Evolutionary conservation across 1,140 invertebrate genomes (phyloP).

Genomic region (Ctenoplectra terminalis): DNA sequence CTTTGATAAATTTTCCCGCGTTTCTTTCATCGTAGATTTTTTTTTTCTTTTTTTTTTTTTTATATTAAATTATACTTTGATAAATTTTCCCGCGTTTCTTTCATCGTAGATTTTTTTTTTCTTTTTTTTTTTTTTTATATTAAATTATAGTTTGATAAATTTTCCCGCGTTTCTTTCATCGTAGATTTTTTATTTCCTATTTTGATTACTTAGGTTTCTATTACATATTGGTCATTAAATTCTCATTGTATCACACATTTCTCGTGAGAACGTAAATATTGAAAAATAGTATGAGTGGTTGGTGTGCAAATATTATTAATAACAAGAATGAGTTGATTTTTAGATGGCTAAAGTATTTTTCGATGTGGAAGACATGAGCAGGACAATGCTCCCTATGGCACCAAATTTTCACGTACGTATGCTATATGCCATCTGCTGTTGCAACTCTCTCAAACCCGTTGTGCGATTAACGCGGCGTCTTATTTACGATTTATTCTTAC

Average conservation of each 20-base stretch:
- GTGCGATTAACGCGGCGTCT: neutral
- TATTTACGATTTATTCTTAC: neutral
- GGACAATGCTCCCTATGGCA: constrained; percentile 79
- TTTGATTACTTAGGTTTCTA: neutral
- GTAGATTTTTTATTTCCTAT: neutral
- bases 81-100: neutral
- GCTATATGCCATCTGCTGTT: constrained; percentile 78
- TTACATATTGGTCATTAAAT: constrained; percentile 5
- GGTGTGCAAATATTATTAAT: constrained; percentile 84
- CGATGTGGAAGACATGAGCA: constrained; percentile 80
- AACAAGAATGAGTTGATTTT: constrained; percentile 85
- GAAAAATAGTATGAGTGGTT: constrained; percentile 80
- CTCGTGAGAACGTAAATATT: constrained; percentile 61
- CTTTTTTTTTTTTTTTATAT: neutral
- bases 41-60: no score
- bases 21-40: no score
- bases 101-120: neutral
- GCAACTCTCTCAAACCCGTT: constrained; percentile 70
- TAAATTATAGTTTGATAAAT: neutral
- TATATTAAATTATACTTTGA: constrained; percentile 3
- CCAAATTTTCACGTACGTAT: constrained; percentile 80
- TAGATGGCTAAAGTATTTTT: constrained; percentile 83
- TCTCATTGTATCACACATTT: constrained; percentile 68
- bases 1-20: no score
- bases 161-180: neutral